Evolutionary conservation across 2,113 vertebrate genomes (phyloP), one percentile per base, ranked within the genome.

Genomic region (Hemichromis elongatus): DNA sequence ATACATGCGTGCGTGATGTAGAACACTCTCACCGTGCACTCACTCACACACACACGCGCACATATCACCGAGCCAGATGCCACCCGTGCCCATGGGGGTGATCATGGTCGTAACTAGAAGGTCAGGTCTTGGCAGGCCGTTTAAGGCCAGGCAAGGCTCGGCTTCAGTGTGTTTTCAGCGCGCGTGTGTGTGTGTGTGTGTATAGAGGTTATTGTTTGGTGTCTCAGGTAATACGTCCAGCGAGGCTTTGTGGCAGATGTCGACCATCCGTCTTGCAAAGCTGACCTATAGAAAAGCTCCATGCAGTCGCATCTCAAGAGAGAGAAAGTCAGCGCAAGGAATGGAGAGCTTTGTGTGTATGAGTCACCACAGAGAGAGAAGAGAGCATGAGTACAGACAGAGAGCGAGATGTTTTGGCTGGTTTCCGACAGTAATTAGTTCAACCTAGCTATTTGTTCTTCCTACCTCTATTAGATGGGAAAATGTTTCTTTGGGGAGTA

Each of bases 211-310:
- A 90, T 93, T 87, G 89, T 88, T 87, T 89, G 93, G 93, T 89
- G 92, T 93, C 89, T 93, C 87, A 94, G 94, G 95, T 95, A 95
- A 95, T 95, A 87, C 81, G 90, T 95, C 94, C 94, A 33, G 84
- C 7, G 91, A 93, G 92, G 93, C 83, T 85, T 59, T 82, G 90
- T 85, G 91, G 92, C 94, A 95, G 94, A 95, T 94, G 92, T 87
- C 77, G 81, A 63, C 95, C 89, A 96, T 96, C 89, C 82, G 79
- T 96, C 95, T 96, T 95, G 77, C 82, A 85, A 89, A 90, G 89
- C 88, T 94, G 94, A 95, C 90, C 82, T 91, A 86, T 87, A 91
- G 89, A 91, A 92, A 93, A 47, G 28, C 88, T 89, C 89, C 83
- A 86, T 11, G 88, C 37, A 90, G 95, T 84, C 82, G 53, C 63